These are phyloP conservation scores for Saccopteryx leptura DNA, from an alignment of 2,113 vertebrate genomes.

Conservation along the genomic window DNA sequence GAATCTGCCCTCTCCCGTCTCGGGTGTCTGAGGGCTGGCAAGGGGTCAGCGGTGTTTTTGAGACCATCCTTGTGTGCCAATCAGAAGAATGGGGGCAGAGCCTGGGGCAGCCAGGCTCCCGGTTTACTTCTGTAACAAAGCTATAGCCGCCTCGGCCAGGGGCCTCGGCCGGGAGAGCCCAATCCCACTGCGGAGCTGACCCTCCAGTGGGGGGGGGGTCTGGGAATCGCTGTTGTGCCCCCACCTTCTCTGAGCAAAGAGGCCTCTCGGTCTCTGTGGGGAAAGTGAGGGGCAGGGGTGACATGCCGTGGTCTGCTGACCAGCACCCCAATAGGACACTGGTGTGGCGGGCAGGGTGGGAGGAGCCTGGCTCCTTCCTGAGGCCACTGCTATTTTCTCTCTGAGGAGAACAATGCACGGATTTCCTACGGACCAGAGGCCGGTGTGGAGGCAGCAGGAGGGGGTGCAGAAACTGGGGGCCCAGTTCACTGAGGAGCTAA, in stretches of 20 bases:
- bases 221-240: too few relatives aligned
- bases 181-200: background rate
- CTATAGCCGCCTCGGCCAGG: background rate
- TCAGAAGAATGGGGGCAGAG: background rate
- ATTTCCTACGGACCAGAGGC: constrained; percentile 65
- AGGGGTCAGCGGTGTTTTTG: background rate
- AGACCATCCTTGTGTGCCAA: background rate
- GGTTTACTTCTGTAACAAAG: background rate
- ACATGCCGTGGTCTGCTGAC: background rate
- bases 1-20: background rate
- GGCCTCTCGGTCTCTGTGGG: background rate
- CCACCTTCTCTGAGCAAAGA: background rate
- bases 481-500: background rate
- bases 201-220: fast-evolving
- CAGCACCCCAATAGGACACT: background rate
- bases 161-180: background rate
- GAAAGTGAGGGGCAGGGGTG: background rate
- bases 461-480: background rate
- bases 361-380: background rate
- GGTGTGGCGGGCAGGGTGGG: background rate
- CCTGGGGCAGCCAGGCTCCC: background rate
- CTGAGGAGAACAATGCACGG: constrained; percentile 72
- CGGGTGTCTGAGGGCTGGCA: background rate
- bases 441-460: background rate
- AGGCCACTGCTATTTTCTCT: constrained; percentile 75